These are phyloP conservation scores for Brachionus rubens DNA, from an alignment of 1,140 invertebrate genomes.

Conservation along the genomic window DNA sequence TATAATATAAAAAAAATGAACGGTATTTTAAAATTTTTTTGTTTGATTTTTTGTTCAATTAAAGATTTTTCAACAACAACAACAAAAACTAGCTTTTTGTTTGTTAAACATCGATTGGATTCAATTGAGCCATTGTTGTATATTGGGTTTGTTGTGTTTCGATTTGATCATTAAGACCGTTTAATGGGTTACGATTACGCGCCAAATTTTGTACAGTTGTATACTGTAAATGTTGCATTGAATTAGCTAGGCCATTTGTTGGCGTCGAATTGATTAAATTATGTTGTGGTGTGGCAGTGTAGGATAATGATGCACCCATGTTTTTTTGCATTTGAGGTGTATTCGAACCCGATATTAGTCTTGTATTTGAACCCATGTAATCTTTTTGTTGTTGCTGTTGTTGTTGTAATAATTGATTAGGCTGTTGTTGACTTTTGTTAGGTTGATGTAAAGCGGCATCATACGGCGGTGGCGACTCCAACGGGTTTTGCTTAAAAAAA, in stretches of 20 bases:
- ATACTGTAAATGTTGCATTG: constrained; percentile 36
- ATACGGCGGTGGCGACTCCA: constrained; percentile 47
- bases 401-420: not conserved
- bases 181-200: constrained; percentile 36
- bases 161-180: constrained; percentile 29
- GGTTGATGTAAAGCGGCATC: constrained; percentile 33
- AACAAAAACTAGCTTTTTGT: too few species aligned
- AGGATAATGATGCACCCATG: not conserved
- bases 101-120: constrained; percentile 43
- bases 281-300: constrained; percentile 17
- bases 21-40: not conserved
- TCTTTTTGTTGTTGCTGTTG: constrained; percentile 31
- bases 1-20: not conserved
- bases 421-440: constrained; percentile 34
- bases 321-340: constrained; percentile 14
- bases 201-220: constrained; percentile 46
- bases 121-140: constrained; percentile 41
- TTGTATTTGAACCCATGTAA: constrained; percentile 4
- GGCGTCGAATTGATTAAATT: constrained; percentile 11
- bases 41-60: not conserved
- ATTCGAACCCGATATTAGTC: constrained; percentile 2
- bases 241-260: not conserved
- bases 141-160: constrained; percentile 29
- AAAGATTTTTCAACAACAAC: constrained; percentile 38
- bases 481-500: constrained; percentile 35